Evolutionary conservation across 2,888 invertebrate species (phyloP).

Genomic region (Dicroscelio sp.): DNA sequence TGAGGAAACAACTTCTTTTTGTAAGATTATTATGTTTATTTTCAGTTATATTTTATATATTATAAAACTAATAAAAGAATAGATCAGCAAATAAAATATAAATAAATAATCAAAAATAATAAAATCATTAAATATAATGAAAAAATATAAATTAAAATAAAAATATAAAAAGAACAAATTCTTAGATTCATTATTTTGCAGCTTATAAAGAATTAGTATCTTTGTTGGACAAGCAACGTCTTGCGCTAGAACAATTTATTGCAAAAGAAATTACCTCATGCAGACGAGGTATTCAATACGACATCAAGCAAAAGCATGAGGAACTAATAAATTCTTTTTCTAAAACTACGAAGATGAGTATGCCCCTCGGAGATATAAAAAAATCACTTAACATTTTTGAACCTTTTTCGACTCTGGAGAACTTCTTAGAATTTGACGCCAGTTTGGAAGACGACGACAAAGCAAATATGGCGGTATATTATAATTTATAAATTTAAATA

Average conservation of each 20-base stretch:
- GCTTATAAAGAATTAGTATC: neutral
- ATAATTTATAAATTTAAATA: neutral
- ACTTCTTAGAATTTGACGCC: neutral
- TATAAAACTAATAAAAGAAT: too few species aligned
- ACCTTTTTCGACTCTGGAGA: neutral
- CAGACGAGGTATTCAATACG: neutral
- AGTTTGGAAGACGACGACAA: neutral
- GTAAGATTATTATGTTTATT: neutral
- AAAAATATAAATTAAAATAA: too few species aligned
- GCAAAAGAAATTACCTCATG: neutral
- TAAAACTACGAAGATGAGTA: neutral
- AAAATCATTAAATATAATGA: too few species aligned
- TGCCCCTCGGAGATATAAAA: neutral
- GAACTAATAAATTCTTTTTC: neutral
- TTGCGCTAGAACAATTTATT: neutral
- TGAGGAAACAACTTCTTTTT: neutral
- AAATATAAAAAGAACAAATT: neutral
- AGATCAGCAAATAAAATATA: too few species aligned
- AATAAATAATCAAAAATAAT: too few species aligned
- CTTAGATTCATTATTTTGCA: neutral
- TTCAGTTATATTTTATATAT: neutral
- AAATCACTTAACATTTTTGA: neutral
- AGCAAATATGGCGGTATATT: constrained; percentile 4
- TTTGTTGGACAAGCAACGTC: neutral
- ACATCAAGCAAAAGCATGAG: neutral